phyloP scores from a whole-genome alignment of 2,113 vertebrate genomes.

The Gavialis gangeticus region DNA sequence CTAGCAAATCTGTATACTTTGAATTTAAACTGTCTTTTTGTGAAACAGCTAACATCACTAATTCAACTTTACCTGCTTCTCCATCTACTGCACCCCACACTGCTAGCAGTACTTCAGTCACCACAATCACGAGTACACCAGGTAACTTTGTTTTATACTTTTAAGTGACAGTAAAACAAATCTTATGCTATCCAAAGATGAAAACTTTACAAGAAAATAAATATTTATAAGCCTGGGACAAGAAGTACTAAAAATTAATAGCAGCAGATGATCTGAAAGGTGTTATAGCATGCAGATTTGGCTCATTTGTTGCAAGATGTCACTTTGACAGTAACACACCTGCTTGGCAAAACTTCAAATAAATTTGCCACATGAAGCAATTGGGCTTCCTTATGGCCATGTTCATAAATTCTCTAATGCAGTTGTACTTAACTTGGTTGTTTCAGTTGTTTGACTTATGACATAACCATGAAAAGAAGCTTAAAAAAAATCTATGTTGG shows the following conservation, averaged over 20 bases:
- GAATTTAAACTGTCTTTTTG: conserved; percentile 11
- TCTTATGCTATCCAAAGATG: too few relatives aligned
- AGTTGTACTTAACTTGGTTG: too few relatives aligned
- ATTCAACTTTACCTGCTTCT: conserved; percentile 28
- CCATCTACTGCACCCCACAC: background rate
- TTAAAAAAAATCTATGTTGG: background rate
- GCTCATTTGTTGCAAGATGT: too few relatives aligned
- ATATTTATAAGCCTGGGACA: background rate
- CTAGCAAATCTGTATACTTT: background rate
- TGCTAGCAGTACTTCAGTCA: background rate
- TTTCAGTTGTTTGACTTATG: background rate
- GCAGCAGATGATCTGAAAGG: background rate
- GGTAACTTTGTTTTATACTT: conserved; percentile 34
- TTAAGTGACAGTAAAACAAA: too few relatives aligned
- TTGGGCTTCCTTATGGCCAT: background rate
- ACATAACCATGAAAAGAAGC: background rate
- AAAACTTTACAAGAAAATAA: too few relatives aligned
- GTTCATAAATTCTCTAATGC: background rate
- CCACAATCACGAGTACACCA: conserved; percentile 11
- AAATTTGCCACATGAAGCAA: background rate
- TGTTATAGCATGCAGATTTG: background rate
- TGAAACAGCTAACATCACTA: conserved; percentile 57
- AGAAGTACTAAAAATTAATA: background rate
- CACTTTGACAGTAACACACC: background rate
- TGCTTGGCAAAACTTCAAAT: background rate